These are phyloP conservation scores for Amphimedon queenslandica DNA, from an alignment of 37 sponge, comb jelly and placozoan genomes.

Conservation along the genomic window DNA sequence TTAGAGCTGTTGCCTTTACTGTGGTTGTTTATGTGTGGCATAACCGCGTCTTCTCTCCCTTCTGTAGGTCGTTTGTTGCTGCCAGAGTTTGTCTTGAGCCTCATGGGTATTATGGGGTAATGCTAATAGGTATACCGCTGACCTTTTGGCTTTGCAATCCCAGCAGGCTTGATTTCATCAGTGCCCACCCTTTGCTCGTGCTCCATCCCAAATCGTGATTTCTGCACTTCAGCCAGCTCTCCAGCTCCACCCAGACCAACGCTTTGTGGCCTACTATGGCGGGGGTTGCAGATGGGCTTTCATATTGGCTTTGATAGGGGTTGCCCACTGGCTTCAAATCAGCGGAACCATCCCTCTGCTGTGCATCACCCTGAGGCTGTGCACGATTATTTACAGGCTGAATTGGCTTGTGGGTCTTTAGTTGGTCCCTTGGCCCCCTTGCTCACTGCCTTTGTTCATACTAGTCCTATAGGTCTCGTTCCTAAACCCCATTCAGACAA, in stretches of 20 bases:
- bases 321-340: background rate
- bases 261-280: background rate
- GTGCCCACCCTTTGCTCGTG: too few species aligned
- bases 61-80: too few species aligned
- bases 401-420: background rate
- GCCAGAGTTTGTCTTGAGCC: too few species aligned
- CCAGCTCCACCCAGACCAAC: constrained; percentile 1
- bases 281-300: background rate
- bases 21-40: too few species aligned
- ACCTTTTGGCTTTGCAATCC: too few species aligned
- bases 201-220: too few species aligned
- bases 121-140: too few species aligned
- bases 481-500: constrained; percentile 1
- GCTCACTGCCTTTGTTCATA: background rate
- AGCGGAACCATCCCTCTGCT: constrained; percentile 2
- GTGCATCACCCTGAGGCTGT: background rate
- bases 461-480: constrained; percentile 10
- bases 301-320: background rate
- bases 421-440: background rate
- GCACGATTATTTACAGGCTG: background rate
- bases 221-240: too few species aligned
- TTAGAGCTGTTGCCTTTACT: too few species aligned
- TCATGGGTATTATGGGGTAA: too few species aligned
- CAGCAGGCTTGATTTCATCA: too few species aligned
- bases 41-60: too few species aligned